Evolutionary conservation across 1,140 invertebrate species (phyloP), one percentile per base, ranked within the genome.

Genomic region (Caenorhabditis brenneri): DNA sequence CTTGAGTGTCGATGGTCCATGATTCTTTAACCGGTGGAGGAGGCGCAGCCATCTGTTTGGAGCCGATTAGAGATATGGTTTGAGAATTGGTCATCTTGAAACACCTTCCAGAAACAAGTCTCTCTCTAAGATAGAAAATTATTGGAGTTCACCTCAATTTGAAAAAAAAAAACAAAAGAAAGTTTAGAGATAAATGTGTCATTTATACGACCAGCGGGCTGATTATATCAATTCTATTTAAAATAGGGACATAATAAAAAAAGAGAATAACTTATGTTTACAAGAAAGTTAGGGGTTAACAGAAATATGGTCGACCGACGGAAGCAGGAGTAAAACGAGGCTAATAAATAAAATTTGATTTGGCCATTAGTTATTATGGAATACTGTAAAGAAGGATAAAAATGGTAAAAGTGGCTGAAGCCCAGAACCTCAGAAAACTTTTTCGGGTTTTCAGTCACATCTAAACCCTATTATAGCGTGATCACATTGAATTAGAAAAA

Each of bases 1-100:
- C 48, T 12, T 65, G 58, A 15, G 33, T 22, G 48, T 83, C 82
- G 27, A 83, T 83, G 19, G 39, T 33, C 82, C 82, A 83, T 24
- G 79, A 22, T 31, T 79, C 74, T 15, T 79, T 60, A 12, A 83
- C 51, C 15, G 48, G 16, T n/a, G 48, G 27, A 19, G 36, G 36
- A 15, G 48, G 27, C 4, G 65, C 19, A 74, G 36, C 33, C 65
- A 74, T 74, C 65, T 74, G 15, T 27, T 33, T 74, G 19, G 16
- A 10, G 24, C 36, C 36, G 10, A 74, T 42, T 42, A 74, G 10
- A 10, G 65, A 39, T 3, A 74, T 36, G 12, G 65, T 74, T 74
- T 74, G 36, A 24, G 65, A 74, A 33, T 42, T 74, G 4, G 22
- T 27, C 10, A 9, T 10, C 22, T 22, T 65, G 15, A 12, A 10